These are phyloP conservation scores for Sebastes elongatus DNA, from an alignment of 2,797 vertebrate species.

Conservation along the genomic window DNA sequence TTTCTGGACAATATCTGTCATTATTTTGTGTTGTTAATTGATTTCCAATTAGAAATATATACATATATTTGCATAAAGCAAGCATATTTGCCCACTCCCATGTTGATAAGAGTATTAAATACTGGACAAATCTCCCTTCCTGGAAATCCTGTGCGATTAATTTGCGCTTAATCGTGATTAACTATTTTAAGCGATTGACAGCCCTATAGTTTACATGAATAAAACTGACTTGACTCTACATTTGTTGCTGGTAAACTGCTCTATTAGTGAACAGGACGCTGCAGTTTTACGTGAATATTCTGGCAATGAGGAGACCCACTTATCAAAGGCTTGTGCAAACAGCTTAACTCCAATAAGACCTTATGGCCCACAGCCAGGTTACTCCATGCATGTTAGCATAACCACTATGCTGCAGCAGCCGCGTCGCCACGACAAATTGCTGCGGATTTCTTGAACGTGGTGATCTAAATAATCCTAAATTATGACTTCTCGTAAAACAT, in stretches of 20 bases:
- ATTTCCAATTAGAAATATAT: too few relatives aligned
- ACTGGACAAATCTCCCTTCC: too few relatives aligned
- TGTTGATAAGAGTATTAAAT: too few relatives aligned
- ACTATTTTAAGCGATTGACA: rapidly evolving
- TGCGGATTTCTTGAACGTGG: slow-evolving; percentile 12
- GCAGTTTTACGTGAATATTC: slow-evolving; percentile 13
- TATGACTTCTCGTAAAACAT: slow-evolving; percentile 19
- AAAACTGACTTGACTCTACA: not conserved
- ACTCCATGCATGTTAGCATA: not conserved
- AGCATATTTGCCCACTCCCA: too few relatives aligned
- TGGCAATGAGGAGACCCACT: slow-evolving; percentile 2
- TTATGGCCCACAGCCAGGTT: slow-evolving; percentile 29
- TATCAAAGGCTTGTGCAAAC: slow-evolving; percentile 40
- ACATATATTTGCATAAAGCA: too few relatives aligned
- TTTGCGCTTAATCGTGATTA: too few relatives aligned
- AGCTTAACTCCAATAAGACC: slow-evolving; percentile 47
- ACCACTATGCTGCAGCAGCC: not conserved
- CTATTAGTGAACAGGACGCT: not conserved
- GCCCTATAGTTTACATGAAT: not conserved
- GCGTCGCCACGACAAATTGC: slow-evolving; percentile 10
- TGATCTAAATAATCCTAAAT: slow-evolving; percentile 31
- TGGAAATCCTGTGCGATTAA: too few relatives aligned
- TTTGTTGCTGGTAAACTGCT: not conserved
- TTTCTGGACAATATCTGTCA: too few relatives aligned
- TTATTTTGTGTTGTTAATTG: too few relatives aligned